These are phyloP conservation scores for Microlaimidae sp. DNA, from an alignment of 2,888 invertebrate species.

Conservation along the genomic window DNA sequence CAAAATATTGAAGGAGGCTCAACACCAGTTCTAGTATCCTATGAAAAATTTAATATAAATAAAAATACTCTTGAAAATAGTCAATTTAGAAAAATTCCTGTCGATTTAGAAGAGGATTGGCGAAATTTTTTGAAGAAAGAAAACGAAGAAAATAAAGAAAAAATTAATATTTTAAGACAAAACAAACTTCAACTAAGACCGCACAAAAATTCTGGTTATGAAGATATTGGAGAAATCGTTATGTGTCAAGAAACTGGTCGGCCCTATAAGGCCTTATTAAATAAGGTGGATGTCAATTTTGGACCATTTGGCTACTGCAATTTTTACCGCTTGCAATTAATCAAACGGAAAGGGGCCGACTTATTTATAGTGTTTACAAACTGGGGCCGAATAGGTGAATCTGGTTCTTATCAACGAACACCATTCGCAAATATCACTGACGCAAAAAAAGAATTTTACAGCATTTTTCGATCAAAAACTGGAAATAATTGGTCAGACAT, in stretches of 20 bases:
- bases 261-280: conserved; percentile 36
- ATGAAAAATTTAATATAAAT: no score
- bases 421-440: conserved; percentile 39
- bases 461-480: conserved; percentile 42
- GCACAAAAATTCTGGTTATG: conserved; percentile 18
- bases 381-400: conserved; percentile 44
- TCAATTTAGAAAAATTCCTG: no score
- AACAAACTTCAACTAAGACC: conserved; percentile 18
- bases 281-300: conserved; percentile 40
- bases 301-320: conserved; percentile 42
- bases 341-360: conserved; percentile 38
- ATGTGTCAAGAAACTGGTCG: conserved; percentile 19
- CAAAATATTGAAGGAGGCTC: no score
- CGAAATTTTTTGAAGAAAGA: no score
- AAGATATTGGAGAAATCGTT: conserved; percentile 22
- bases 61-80: no score
- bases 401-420: conserved; percentile 42
- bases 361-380: conserved; percentile 43
- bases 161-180: no score
- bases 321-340: conserved; percentile 45
- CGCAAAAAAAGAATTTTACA: conserved; percentile 42
- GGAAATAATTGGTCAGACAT: conserved; percentile 39
- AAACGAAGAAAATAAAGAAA: no score
- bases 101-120: no score
- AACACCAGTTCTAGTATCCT: no score